A percentile compares a stretch with the other conserved stretches of the same genome.
These are phyloP conservation scores for Dicroscelio sp. DNA, from an alignment of 2,888 invertebrate species.

Conservation along the genomic window DNA sequence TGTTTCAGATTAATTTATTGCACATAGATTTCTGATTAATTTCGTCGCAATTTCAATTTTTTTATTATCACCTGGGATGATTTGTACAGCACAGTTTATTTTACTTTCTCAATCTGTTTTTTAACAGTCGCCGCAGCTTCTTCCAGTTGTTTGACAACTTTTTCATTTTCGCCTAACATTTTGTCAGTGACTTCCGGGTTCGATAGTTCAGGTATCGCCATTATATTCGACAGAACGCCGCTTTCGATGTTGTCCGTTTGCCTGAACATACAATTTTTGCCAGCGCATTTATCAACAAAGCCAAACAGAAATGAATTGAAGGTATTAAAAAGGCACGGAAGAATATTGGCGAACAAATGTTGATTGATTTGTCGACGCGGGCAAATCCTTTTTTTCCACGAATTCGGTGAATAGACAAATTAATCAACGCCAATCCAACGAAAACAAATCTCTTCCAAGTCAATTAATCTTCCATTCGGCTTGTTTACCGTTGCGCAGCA, in stretches of 20 bases:
- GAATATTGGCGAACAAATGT: neutral
- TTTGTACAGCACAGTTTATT: slow-evolving; percentile 83
- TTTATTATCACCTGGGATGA: neutral
- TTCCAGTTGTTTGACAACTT: slow-evolving; percentile 93
- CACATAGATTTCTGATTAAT: too few species aligned
- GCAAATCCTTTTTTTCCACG: neutral
- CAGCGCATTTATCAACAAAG: too few species aligned
- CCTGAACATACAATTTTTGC: too few species aligned
- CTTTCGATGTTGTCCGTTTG: slow-evolving; percentile 95
- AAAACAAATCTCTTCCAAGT: neutral
- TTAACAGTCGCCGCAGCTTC: slow-evolving; percentile 93
- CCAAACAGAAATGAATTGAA: too few species aligned
- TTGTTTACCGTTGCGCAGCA: slow-evolving; percentile 88
- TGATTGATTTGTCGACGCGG: neutral
- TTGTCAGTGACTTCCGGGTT: slow-evolving; percentile 90
- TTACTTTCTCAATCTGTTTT: slow-evolving; percentile 93
- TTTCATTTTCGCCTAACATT: slow-evolving; percentile 92
- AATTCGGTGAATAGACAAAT: neutral
- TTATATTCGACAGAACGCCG: slow-evolving; percentile 94
- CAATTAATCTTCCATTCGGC: slow-evolving; percentile 89
- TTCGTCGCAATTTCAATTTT: too few species aligned
- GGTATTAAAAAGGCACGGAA: too few species aligned
- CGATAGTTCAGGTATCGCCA: slow-evolving; percentile 92
- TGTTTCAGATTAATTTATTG: too few species aligned
- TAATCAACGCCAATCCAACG: slow-evolving; percentile 1